Conservation (phyloP, 1,140 invertebrate genomes). For the Campoletis sonorensis region DNA sequence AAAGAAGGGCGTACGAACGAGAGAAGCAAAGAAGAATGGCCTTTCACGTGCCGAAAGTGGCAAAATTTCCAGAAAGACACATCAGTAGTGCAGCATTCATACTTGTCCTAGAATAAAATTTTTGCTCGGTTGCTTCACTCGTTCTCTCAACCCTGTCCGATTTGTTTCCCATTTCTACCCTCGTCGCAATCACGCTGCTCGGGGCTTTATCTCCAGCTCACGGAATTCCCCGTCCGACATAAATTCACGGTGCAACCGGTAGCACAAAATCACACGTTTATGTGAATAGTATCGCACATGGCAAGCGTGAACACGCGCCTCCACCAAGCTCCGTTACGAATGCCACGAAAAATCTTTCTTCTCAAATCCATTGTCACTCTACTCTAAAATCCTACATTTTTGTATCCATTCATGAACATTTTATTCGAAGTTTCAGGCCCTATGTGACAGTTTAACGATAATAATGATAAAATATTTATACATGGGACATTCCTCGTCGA, state of each 20-base stretch:
- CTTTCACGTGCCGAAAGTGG: constrained; percentile 54
- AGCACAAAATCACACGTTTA: constrained; percentile 12
- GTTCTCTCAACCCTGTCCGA: constrained; percentile 8
- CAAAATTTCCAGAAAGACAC: constrained; percentile 64
- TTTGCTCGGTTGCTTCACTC: not conserved
- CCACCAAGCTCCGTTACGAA: not conserved
- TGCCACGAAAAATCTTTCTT: not conserved
- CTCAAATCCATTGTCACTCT: not conserved
- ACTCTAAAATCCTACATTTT: not conserved
- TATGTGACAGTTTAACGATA: not conserved
- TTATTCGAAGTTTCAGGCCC: not conserved
- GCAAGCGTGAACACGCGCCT: not conserved
- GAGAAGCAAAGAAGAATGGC: constrained; percentile 42
- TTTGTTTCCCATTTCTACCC: constrained; percentile 44
- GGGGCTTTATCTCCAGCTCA: constrained; percentile 40
- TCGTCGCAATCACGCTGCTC: constrained; percentile 21
- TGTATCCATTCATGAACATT: not conserved
- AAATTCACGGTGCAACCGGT: constrained; percentile 20
- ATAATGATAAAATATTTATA: not conserved
- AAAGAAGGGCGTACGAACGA: constrained; percentile 17
- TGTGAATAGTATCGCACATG: not conserved
- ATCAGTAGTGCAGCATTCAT: constrained; percentile 36
- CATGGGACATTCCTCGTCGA: not conserved
- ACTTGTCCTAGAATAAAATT: not conserved
- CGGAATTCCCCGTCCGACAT: constrained; percentile 22